These are phyloP conservation scores for Tetramorium alpestre DNA, from an alignment of 1,140 invertebrate species.

Conservation along the genomic window DNA sequence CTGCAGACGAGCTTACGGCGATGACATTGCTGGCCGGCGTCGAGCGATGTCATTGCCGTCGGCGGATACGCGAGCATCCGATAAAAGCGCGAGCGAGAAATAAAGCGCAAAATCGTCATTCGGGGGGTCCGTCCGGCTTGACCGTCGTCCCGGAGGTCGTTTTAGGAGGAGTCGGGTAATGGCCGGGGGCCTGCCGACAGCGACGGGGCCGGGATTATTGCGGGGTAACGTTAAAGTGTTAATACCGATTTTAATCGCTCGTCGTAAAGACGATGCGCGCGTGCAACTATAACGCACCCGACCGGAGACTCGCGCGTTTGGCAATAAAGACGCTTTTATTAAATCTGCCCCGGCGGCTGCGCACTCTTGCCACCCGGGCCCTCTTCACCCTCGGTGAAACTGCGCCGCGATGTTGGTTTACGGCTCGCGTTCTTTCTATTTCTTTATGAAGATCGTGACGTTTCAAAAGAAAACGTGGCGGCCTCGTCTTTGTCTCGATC, in stretches of 20 bases:
- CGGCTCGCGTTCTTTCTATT: constrained; percentile 43
- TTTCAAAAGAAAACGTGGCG: constrained; percentile 59
- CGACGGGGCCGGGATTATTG: constrained; percentile 46
- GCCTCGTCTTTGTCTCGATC: constrained; percentile 28
- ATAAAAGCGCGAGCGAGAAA: constrained; percentile 61
- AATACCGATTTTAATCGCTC: constrained; percentile 79
- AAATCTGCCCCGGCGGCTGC: constrained; percentile 59
- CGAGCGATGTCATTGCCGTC: not conserved
- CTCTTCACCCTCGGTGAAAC: constrained; percentile 25
- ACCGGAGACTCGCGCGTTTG: constrained; percentile 52
- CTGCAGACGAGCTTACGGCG: constrained; percentile 35
- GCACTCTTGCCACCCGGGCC: not conserved
- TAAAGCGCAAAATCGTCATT: constrained; percentile 61
- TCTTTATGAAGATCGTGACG: constrained; percentile 73
- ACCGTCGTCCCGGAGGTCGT: constrained; percentile 36
- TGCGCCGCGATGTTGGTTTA: constrained; percentile 59
- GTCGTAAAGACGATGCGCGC: constrained; percentile 72
- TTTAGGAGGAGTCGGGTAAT: constrained; percentile 32
- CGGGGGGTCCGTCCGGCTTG: not conserved
- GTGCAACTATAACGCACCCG: constrained; percentile 49
- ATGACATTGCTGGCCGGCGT: not conserved
- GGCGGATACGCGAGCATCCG: not conserved
- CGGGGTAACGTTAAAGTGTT: constrained; percentile 64
- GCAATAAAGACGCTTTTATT: constrained; percentile 76
- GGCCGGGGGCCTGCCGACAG: constrained; percentile 29